Evolutionary conservation across 2,888 invertebrate species (phyloP).

Genomic region (Nomada flava): DNA sequence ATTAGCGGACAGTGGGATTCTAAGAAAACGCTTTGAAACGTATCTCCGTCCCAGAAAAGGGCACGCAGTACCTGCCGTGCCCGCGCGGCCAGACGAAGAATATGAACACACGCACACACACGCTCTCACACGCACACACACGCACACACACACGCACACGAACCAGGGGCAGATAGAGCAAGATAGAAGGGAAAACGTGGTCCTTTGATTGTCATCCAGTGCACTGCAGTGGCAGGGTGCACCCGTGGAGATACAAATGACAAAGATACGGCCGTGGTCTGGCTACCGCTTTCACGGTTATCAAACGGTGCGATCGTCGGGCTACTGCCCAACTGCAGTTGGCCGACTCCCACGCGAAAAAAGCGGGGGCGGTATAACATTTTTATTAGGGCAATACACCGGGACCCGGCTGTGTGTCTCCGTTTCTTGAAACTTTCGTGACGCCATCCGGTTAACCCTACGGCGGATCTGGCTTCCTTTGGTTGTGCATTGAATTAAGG

Average conservation of each 20-base stretch:
- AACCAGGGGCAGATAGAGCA: no score
- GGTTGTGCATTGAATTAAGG: not conserved
- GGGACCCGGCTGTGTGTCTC: slow-evolving; percentile 65
- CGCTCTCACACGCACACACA: not conserved
- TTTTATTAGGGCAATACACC: slow-evolving; percentile 82
- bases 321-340: slow-evolving; percentile 40
- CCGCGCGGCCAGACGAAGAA: not conserved
- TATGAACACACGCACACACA: not conserved
- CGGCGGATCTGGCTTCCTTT: not conserved
- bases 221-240: slow-evolving; percentile 57
- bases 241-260: slow-evolving; percentile 79
- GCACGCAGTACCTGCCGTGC: slow-evolving; percentile 20
- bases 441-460: not conserved
- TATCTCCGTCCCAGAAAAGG: slow-evolving; percentile 46
- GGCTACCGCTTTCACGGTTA: slow-evolving; percentile 79
- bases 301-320: slow-evolving; percentile 73
- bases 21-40: slow-evolving; percentile 47
- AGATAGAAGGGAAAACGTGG: slow-evolving; percentile 12
- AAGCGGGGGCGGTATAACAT: slow-evolving; percentile 76
- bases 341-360: slow-evolving; percentile 68
- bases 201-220: slow-evolving; percentile 73
- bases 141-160: no score
- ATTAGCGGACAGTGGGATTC: slow-evolving; percentile 23
- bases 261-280: slow-evolving; percentile 72
- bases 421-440: slow-evolving; percentile 21